Base-by-base conservation (phyloP, 2,797 vertebrate species). In the Meda fulgida region DNA sequence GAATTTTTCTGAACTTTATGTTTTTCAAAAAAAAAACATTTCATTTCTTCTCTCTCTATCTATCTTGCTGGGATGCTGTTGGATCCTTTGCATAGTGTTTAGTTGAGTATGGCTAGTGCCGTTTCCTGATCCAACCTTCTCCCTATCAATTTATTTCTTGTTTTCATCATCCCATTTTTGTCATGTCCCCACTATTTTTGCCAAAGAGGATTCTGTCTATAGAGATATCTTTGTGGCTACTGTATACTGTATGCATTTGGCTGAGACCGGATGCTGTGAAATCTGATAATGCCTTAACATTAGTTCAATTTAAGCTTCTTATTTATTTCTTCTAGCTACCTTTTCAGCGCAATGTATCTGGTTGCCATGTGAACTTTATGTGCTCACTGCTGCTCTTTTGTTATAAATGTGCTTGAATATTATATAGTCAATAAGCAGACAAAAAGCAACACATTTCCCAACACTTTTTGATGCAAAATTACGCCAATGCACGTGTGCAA, bases 1-100 rank as follows among this genome's bases (percentile, higher is more conserved):
- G 76, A 82, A 84, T 91, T 88, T 84, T 53, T 29, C 76, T 88
- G 86, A 92, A 84, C 80, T 89, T 89, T 71, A 78, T 58, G 87
- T 80, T 87, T 89, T 77, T 34, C 80, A 82, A 85, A 69, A 78
- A 85, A 69, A 78, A 70, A 46, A 85, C 40, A 85, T 40, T 72
- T 31, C 65, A 86, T 84, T n/a, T 65, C 46, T 67, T 66, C 43
- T 63, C 7, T 46, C 53, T 84, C 36, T 9, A 58, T 26, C 31
- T 34, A 46, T 67, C 82, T 23, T 60, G 76, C 51, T 40, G 55
- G 55, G n/a, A 78, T 63, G 36, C 4, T 29, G 3, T 16, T 78
- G 55, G 9, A 63, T n/a, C 2, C 2, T 6, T 58, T 11, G 31
- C 11, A 3, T 36, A 36, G 29, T 14, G 4, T 51, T 72, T 19